phyloP scores from a whole-genome alignment of 2,113 vertebrate species.

The Dromas ardeola region DNA sequence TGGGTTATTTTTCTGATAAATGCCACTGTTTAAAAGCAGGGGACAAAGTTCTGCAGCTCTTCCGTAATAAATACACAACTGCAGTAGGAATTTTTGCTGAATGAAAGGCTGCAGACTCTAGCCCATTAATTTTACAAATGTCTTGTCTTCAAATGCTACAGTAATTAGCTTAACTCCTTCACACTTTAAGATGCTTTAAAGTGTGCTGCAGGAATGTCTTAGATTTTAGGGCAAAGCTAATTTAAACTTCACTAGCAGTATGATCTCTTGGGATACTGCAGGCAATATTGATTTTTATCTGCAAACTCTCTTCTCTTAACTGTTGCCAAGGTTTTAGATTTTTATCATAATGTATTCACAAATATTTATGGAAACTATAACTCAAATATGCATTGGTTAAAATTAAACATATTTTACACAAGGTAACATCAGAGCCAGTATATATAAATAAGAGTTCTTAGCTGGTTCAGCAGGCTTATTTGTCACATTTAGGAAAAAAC shows the following conservation, averaged over 20 bases:
- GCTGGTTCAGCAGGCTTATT: constrained; percentile 15
- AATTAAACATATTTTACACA: constrained; percentile 50
- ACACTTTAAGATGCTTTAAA: constrained; percentile 65
- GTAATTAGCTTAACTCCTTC: constrained; percentile 69
- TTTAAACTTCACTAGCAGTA: constrained; percentile 66
- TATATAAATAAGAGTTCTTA: constrained; percentile 13
- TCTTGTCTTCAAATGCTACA: constrained; percentile 60
- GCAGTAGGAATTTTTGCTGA: constrained; percentile 34
- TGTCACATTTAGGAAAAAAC: background rate
- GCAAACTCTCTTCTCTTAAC: constrained; percentile 54
- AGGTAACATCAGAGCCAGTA: constrained; percentile 11
- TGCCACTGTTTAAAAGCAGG: background rate
- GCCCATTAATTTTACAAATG: constrained; percentile 61
- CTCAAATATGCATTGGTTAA: constrained; percentile 48
- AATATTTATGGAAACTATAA: constrained; percentile 66
- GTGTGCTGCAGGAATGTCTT: constrained; percentile 60
- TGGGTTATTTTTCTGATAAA: background rate
- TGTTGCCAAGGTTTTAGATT: constrained; percentile 66
- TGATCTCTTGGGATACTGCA: constrained; percentile 65
- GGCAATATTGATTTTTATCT: constrained; percentile 73
- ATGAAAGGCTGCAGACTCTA: constrained; percentile 31
- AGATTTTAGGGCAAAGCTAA: constrained; percentile 69
- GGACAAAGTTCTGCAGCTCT: background rate
- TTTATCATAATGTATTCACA: constrained; percentile 70
- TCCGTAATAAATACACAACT: background rate